A percentile compares a stretch with the other conserved stretches of the same genome.
phyloP scores from a whole-genome alignment of 2,888 invertebrate species.

The Andrena praecox region DNA sequence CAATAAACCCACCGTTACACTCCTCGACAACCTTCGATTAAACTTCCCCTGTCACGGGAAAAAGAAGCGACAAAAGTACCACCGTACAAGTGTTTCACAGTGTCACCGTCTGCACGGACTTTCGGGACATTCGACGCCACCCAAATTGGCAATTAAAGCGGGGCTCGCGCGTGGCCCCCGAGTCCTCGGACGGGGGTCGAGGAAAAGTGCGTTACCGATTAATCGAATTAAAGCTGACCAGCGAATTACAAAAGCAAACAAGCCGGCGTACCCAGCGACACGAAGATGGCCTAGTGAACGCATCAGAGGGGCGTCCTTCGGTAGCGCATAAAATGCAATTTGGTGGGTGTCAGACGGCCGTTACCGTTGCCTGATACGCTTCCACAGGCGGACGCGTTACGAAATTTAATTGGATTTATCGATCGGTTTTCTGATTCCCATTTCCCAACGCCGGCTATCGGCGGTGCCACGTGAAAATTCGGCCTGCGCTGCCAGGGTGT shows the following conservation, averaged over 20 bases:
- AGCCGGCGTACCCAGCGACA: constrained; percentile 3
- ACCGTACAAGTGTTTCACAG: background rate
- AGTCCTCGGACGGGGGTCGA: background rate
- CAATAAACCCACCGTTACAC: background rate
- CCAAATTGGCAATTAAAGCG: constrained; percentile 25
- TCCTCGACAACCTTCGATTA: background rate
- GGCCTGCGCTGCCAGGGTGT: constrained; percentile 35
- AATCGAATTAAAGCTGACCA: constrained; percentile 28
- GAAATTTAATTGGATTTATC: constrained; percentile 84
- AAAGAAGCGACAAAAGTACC: background rate
- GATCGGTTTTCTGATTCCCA: constrained; percentile 81
- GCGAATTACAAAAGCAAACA: constrained; percentile 47
- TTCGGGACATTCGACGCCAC: background rate
- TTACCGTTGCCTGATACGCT: constrained; percentile 56
- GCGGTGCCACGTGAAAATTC: constrained; percentile 60
- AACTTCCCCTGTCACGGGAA: background rate
- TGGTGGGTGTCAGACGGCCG: constrained; percentile 73
- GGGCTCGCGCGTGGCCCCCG: background rate
- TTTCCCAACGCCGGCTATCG: constrained; percentile 68
- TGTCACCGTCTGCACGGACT: background rate
- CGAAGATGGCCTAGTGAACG: constrained; percentile 46
- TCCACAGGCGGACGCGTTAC: constrained; percentile 74
- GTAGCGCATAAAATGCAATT: constrained; percentile 79
- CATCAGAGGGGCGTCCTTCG: constrained; percentile 46
- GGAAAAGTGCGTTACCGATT: constrained; percentile 3